Evolutionary conservation across 2,113 vertebrate species (phyloP), one percentile per base, ranked within the genome.

Genomic region (Arenaria interpres): DNA sequence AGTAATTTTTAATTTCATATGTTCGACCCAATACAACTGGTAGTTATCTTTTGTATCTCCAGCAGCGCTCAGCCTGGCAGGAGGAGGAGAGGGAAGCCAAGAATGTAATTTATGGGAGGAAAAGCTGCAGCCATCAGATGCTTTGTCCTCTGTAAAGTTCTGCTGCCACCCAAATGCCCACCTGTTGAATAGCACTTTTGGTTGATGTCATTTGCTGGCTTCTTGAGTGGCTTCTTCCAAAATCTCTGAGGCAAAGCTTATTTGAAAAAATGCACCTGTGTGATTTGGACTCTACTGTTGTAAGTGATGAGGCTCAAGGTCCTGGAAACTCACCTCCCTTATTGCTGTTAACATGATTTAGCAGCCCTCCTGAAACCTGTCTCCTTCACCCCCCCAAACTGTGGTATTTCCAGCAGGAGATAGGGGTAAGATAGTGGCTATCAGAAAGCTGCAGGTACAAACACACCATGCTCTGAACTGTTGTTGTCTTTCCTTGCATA

Each of bases 21-120:
- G 3, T 62, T 64, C 5, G 6, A 62, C 39, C 33, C 50, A 30
- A 15, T 25, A n/a, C 27, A 72, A 62, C 41, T 48, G 14, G 67
- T 79, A 66, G 22, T 32, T 85, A 66, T 69, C 63, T 77, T 88
- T 39, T 4, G 3, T 18, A 23, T 88, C 56, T 79, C 68, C 51
- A 66, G 57, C 3, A 4, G 22, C 0, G 0, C 12, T 85, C 21
- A 0, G 1, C 43, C 7, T 1, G 39, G 72, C 10, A 14, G 24
- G 45, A 45, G 25, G 41, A 32, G 16, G 45, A 80, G 64, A 62
- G 46, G 68, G 54, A 84, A 80, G 72, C 54, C 88, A 95, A 53
- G 72, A 77, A 57, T 18, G 6, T 63, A 67, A 95, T 87, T 86
- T 71, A 67, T 71, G 37, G 60, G 46, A 77, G 54, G 41, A 84